phyloP scores from a whole-genome alignment of 2,113 vertebrate species.

The Megaleporinus macrocephalus region DNA sequence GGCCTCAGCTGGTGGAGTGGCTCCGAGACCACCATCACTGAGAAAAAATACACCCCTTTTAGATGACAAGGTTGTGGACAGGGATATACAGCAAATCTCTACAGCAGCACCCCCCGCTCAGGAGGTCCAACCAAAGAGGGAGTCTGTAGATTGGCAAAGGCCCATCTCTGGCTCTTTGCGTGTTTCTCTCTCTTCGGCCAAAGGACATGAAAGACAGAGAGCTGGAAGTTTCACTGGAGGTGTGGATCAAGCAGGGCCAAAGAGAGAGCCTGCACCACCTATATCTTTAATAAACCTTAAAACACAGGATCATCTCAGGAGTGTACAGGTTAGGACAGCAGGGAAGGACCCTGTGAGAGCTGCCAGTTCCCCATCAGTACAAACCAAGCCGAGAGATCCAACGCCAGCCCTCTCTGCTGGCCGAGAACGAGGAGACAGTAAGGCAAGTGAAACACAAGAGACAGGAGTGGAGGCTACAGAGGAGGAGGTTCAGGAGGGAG shows the following conservation, averaged over 20 bases:
- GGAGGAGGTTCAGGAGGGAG: slow-evolving; percentile 51
- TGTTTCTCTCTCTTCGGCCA: slow-evolving; percentile 78
- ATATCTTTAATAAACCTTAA: slow-evolving; percentile 58
- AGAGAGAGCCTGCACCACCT: slow-evolving; percentile 21
- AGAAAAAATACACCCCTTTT: slow-evolving; percentile 27
- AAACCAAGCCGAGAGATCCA: slow-evolving; percentile 48
- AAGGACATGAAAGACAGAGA: slow-evolving; percentile 72
- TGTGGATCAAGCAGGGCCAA: slow-evolving; percentile 65
- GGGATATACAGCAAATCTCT: not conserved
- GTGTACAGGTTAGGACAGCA: slow-evolving; percentile 22
- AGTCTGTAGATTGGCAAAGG: slow-evolving; percentile 66
- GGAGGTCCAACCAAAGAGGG: slow-evolving; percentile 46
- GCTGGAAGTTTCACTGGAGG: slow-evolving; percentile 73
- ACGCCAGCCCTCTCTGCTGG: not conserved
- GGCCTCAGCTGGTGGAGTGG: not conserved
- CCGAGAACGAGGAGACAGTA: slow-evolving; percentile 54
- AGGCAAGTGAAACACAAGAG: slow-evolving; percentile 44
- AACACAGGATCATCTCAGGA: slow-evolving; percentile 48
- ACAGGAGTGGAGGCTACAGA: slow-evolving; percentile 28
- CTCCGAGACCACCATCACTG: slow-evolving; percentile 44
- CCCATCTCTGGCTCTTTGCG: slow-evolving; percentile 65
- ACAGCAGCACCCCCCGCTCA: slow-evolving; percentile 24
- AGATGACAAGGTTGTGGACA: slow-evolving; percentile 10
- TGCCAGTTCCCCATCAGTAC: not conserved
- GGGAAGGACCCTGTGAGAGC: not conserved